Evolutionary conservation across 2,797 vertebrate species (phyloP).

Genomic region (Galagoides demidoff): DNA sequence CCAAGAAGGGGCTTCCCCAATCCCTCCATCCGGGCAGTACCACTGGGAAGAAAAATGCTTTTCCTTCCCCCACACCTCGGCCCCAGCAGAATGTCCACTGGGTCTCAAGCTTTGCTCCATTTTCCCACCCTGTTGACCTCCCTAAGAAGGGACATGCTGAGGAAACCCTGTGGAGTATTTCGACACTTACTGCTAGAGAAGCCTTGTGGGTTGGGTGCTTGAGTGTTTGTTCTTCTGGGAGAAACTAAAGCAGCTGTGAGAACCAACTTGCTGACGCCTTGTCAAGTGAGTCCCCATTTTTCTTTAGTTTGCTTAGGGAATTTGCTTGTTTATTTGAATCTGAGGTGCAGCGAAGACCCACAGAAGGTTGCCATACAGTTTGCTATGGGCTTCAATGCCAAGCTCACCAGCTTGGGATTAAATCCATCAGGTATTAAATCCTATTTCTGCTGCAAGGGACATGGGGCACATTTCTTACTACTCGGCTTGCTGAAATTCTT

Average conservation of each 20-base stretch:
- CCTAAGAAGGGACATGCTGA: background rate
- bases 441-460: background rate
- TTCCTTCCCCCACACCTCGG: background rate
- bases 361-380: background rate
- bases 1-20: background rate
- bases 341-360: background rate
- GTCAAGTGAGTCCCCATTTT: background rate
- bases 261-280: background rate
- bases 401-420: background rate
- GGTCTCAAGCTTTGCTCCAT: background rate
- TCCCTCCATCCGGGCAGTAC: background rate
- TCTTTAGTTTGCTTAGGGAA: background rate
- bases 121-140: background rate
- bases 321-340: background rate
- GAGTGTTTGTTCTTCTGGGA: slow-evolving; percentile 68
- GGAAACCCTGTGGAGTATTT: background rate
- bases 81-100: background rate
- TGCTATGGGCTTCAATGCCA: background rate
- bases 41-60: background rate
- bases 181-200: background rate
- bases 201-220: slow-evolving; percentile 35
- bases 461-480: background rate
- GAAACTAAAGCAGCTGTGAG: background rate
- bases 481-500: background rate
- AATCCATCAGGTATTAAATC: background rate